Percentiles rank a stretch among this genome's conserved stretches.
These are phyloP conservation scores for Drosophila mimica DNA, from an alignment of 2,888 invertebrate species.

Conservation along the genomic window DNA sequence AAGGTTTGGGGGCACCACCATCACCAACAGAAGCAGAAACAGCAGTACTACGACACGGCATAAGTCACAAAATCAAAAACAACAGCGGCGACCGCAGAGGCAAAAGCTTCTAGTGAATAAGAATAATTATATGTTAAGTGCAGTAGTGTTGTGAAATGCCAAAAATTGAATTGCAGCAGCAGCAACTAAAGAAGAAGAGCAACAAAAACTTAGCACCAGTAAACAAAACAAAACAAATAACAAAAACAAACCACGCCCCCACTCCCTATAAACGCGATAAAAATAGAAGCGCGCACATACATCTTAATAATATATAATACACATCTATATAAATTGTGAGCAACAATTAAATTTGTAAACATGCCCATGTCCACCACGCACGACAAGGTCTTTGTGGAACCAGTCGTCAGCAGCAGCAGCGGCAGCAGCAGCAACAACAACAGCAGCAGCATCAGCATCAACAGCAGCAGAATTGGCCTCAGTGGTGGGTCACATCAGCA, in stretches of 20 bases:
- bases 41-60: slow-evolving; percentile 26
- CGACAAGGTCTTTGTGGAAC: slow-evolving; percentile 73
- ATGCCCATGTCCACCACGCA: slow-evolving; percentile 75
- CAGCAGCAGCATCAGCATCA: slow-evolving; percentile 23
- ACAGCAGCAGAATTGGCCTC: slow-evolving; percentile 41
- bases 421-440: slow-evolving; percentile 40
- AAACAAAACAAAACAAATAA: slow-evolving; percentile 18
- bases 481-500: slow-evolving; percentile 26
- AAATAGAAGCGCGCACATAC: neutral
- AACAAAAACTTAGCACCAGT: slow-evolving; percentile 61
- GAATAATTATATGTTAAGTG: slow-evolving; percentile 43
- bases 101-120: slow-evolving; percentile 41
- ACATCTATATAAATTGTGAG: slow-evolving; percentile 36
- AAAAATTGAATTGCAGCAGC: slow-evolving; percentile 51
- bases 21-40: slow-evolving; percentile 42
- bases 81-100: slow-evolving; percentile 39
- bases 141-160: slow-evolving; percentile 73
- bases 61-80: slow-evolving; percentile 24
- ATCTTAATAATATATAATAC: slow-evolving; percentile 2
- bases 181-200: slow-evolving; percentile 48
- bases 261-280: slow-evolving; percentile 22
- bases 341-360: slow-evolving; percentile 28
- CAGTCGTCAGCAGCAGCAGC: slow-evolving; percentile 63
- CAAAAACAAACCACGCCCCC: slow-evolving; percentile 10
- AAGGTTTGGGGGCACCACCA: slow-evolving; percentile 85